Conservation (phyloP, 1,140 invertebrate species). For the Ostrea denselamellosa region DNA sequence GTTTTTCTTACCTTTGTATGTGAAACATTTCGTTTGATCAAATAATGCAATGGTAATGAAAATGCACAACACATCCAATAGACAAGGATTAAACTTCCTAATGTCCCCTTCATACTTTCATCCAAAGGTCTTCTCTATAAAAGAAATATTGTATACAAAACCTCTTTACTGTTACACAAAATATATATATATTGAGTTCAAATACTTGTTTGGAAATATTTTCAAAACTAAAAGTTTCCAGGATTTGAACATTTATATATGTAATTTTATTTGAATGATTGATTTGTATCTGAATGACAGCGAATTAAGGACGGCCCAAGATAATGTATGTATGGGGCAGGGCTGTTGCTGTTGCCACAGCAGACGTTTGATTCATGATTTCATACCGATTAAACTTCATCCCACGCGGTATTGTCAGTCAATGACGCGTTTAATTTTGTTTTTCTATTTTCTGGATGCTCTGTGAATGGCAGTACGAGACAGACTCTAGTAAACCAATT, state of each 20-base stretch:
- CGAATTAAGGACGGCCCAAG: background rate
- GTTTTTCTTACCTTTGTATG: background rate
- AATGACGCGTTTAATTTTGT: background rate
- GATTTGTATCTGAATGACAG: background rate
- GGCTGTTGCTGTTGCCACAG: background rate
- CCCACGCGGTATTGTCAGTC: constrained; percentile 3
- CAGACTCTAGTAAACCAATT: background rate
- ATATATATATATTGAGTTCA: background rate
- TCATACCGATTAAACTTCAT: background rate
- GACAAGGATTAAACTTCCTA: background rate
- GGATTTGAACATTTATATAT: constrained; percentile 7
- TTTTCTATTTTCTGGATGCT: background rate
- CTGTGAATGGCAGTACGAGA: background rate
- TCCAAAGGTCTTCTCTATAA: background rate
- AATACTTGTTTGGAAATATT: background rate
- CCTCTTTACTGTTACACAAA: no score
- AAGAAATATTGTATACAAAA: background rate
- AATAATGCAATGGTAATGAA: background rate
- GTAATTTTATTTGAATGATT: constrained; percentile 15
- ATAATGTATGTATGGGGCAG: background rate
- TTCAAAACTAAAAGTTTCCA: background rate
- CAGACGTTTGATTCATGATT: background rate
- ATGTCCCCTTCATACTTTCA: background rate
- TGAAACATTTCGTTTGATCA: constrained; percentile 13
- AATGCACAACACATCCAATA: background rate